Evolutionary conservation across 2,113 vertebrate genomes (phyloP), one percentile per base, ranked within the genome.

Genomic region (Carettochelys insculpta): DNA sequence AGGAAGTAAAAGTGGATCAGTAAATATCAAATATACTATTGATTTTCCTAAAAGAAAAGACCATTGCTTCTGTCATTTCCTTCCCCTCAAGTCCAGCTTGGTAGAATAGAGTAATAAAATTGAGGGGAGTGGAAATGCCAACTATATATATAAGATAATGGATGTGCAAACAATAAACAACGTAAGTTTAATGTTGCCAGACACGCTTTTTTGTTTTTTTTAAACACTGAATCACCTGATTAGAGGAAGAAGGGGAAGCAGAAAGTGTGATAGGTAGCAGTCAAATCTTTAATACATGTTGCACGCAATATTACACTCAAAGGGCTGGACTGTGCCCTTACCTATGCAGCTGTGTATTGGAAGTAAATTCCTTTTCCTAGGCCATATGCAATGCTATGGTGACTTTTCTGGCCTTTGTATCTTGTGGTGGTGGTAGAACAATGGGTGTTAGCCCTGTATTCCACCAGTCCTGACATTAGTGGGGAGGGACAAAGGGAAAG

Each of bases 1-100:
- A 80, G 34, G 68, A 94, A 76, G 78, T 71, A 84, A 83, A 93
- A 89, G 38, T 92, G 88, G 7, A 14, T 75, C 14, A 75, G 87
- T 89, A 12, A 93, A 95, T 87, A 82, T 75, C 0, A 92, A 93
- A 88, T 61, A 77, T 68, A 5, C 1, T 81, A 24, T 29, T 53
- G 3, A 3, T 83, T 5, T 73, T 88, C n/a, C 20, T 68, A n/a
- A 38, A 68, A 77, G 25, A 38, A 58, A 68, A 77, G 2, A 83
- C 1, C 29, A 58, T 19, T 8, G 48, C 24, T 27, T 90, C 14
- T 85, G 77, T 3, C 11, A 77, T 83, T 91, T 75, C 24, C 25
- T 45, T 45, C 87, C 38, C 47, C 83, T 45, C 38, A 77, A 73
- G 25, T 11, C 75, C 82, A 4, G 47, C 71, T 25, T 77, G 25